Evolutionary conservation across 2,888 invertebrate species (phyloP).

Genomic region (Eupeodes latifasciatus): DNA sequence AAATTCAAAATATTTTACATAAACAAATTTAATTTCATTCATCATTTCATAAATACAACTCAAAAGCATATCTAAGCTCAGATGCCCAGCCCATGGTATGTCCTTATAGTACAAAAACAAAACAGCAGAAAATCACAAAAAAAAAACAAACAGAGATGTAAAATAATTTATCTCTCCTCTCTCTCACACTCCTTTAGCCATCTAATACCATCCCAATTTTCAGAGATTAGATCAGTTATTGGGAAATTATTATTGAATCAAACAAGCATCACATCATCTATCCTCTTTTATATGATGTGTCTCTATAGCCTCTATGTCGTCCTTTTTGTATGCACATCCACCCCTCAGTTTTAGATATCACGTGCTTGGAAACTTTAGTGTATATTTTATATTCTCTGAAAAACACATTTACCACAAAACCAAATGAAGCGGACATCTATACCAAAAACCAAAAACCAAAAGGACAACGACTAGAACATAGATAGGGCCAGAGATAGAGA

Average conservation of each 20-base stretch:
- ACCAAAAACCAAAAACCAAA: constrained; percentile 9
- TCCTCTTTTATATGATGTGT: background rate
- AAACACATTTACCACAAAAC: constrained; percentile 34
- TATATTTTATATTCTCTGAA: constrained; percentile 3
- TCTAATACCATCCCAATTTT: constrained; percentile 8
- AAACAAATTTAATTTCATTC: background rate
- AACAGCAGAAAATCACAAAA: background rate
- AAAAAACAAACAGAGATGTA: background rate
- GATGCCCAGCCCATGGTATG: too few relatives aligned
- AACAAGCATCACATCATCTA: constrained; percentile 33
- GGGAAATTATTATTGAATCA: constrained; percentile 57
- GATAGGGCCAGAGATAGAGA: too few relatives aligned
- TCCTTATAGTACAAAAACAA: background rate
- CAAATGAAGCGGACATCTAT: constrained; percentile 27
- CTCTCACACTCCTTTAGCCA: background rate
- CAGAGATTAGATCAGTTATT: constrained; percentile 22
- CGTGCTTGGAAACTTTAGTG: constrained; percentile 3
- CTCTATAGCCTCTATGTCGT: background rate
- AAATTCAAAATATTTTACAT: constrained; percentile 15
- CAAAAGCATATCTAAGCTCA: too few relatives aligned
- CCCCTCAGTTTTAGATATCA: background rate
- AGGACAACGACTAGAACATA: background rate
- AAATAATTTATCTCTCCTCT: background rate
- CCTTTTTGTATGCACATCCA: background rate
- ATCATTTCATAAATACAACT: background rate